These are phyloP conservation scores for Pteria penguin DNA, from an alignment of 2,888 invertebrate genomes.

Conservation along the genomic window DNA sequence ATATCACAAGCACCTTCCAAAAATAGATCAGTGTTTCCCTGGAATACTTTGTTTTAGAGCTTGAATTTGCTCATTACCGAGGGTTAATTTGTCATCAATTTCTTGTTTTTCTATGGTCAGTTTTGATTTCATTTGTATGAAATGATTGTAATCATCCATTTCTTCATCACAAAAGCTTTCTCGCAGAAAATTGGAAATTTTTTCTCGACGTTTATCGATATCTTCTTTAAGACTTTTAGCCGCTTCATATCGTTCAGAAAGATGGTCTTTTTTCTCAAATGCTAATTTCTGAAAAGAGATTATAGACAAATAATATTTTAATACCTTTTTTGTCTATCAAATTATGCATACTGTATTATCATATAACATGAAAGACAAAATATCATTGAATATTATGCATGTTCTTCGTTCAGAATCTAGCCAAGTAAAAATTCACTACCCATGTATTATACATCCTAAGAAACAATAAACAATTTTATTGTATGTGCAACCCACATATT, in stretches of 20 bases:
- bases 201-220: conserved; percentile 88
- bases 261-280: conserved; percentile 86
- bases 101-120: conserved; percentile 90
- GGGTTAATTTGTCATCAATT: conserved; percentile 90
- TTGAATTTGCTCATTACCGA: conserved; percentile 89
- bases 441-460: too few species aligned
- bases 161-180: conserved; percentile 86
- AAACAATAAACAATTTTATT: too few species aligned
- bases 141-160: conserved; percentile 90
- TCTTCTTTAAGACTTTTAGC: conserved; percentile 90
- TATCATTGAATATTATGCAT: too few species aligned
- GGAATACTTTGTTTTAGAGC: conserved; percentile 85
- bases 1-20: neutral
- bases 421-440: too few species aligned
- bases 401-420: too few species aligned
- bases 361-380: too few species aligned
- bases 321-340: too few species aligned
- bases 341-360: too few species aligned
- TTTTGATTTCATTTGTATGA: conserved; percentile 92
- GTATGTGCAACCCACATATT: too few species aligned
- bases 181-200: conserved; percentile 85
- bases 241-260: conserved; percentile 89
- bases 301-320: neutral
- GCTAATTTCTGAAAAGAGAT: conserved; percentile 68
- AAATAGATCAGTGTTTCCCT: conserved; percentile 30